These are phyloP conservation scores for Carlito syrichta DNA, from an alignment of 2,113 vertebrate species.

Conservation along the genomic window DNA sequence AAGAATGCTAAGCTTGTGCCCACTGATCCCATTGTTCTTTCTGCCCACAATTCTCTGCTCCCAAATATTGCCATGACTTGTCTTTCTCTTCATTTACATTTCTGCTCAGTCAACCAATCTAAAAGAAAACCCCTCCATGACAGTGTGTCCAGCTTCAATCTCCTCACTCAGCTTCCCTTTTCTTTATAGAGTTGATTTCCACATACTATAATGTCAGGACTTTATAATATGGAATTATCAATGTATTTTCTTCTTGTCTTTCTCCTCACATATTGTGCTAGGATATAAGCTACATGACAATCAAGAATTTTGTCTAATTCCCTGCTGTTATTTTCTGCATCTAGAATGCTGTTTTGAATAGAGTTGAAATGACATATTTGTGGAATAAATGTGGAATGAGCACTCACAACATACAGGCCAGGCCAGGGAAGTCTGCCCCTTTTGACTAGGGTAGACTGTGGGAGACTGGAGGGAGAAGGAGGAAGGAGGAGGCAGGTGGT, in stretches of 20 bases:
- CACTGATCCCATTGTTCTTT: background rate
- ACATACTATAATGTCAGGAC: rapidly evolving
- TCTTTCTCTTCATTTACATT: background rate
- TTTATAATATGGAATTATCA: background rate
- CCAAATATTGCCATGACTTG: background rate
- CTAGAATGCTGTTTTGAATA: no score
- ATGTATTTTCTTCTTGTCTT: no score
- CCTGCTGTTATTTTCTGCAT: background rate
- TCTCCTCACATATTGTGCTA: rapidly evolving
- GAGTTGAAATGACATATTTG: rapidly evolving
- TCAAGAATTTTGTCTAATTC: no score
- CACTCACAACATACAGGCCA: rapidly evolving
- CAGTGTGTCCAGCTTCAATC: rapidly evolving
- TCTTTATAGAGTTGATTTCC: background rate
- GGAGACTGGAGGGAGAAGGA: no score
- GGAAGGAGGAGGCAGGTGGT: background rate
- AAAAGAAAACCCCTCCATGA: rapidly evolving
- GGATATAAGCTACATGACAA: background rate
- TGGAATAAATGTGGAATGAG: rapidly evolving
- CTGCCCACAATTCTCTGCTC: background rate
- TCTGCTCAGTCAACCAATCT: rapidly evolving
- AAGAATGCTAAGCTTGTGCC: no score
- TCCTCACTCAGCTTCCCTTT: rapidly evolving
- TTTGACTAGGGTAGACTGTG: no score
- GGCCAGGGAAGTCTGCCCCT: no score